Evolutionary conservation across 1,140 invertebrate genomes (phyloP).

Genomic region (Bombus consobrinus): DNA sequence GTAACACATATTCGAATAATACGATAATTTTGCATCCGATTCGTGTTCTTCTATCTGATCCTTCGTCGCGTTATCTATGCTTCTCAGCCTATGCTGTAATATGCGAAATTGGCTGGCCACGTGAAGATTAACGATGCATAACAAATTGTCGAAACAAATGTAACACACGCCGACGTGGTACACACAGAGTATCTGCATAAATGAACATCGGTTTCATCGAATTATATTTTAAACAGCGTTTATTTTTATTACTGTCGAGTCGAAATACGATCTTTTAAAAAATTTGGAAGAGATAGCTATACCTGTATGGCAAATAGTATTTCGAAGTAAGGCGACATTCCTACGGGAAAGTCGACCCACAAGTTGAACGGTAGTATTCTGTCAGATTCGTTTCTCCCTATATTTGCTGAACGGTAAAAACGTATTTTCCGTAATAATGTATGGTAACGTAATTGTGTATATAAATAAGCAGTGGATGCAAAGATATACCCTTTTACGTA

Average conservation of each 20-base stretch:
- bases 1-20: background rate
- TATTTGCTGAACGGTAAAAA: slow-evolving; percentile 50
- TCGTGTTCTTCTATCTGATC: too few species aligned
- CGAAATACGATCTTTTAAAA: background rate
- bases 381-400: slow-evolving; percentile 57
- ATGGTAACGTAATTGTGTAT: too few species aligned
- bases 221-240: background rate
- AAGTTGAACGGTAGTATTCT: slow-evolving; percentile 58
- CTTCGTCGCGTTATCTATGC: background rate
- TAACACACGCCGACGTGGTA: slow-evolving; percentile 54
- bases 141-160: slow-evolving; percentile 63
- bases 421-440: too few species aligned
- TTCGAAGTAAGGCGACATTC: slow-evolving; percentile 60
- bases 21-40: rapidly evolving
- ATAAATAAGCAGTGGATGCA: background rate
- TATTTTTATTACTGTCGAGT: background rate
- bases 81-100: slow-evolving; percentile 49
- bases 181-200: slow-evolving; percentile 27
- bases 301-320: slow-evolving; percentile 62
- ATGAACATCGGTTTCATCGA: background rate
- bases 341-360: slow-evolving; percentile 49
- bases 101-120: slow-evolving; percentile 60
- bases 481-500: background rate
- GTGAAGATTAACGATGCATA: slow-evolving; percentile 55
- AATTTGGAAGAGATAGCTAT: background rate